A percentile compares a stretch with the other conserved stretches of the same genome.
phyloP scores from a whole-genome alignment of 64 coral and sea anemone species.

The Montipora capricornis region DNA sequence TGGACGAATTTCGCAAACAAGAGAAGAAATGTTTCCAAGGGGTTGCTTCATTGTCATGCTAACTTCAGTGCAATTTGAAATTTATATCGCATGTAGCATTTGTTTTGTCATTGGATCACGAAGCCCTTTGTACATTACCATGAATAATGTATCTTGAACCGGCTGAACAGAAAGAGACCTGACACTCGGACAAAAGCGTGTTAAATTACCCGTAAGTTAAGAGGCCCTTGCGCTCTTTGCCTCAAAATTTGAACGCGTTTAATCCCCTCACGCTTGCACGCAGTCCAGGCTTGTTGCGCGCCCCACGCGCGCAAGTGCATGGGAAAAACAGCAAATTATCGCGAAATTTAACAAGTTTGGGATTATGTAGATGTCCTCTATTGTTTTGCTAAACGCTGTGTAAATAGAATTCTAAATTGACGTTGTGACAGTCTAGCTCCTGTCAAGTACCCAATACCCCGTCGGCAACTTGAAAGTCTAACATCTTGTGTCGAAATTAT shows the following conservation, averaged over 20 bases:
- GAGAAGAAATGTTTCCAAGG: conserved; percentile 88
- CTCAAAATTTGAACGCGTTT: conserved; percentile 36
- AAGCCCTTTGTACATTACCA: conserved; percentile 92
- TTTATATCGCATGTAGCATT: conserved; percentile 86
- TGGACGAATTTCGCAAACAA: conserved; percentile 94
- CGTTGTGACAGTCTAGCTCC: conserved; percentile 44
- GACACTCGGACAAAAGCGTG: conserved; percentile 42
- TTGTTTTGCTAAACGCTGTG: conserved; percentile 68
- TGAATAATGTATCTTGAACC: conserved; percentile 93
- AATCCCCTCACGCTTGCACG: not conserved
- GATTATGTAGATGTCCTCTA: conserved; percentile 74
- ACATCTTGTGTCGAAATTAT: conserved; percentile 4
- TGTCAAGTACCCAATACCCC: conserved; percentile 16
- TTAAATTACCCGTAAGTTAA: conserved; percentile 30
- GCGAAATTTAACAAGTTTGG: conserved; percentile 52
- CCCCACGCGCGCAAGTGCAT: conserved; percentile 1
- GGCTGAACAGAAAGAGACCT: conserved; percentile 51
- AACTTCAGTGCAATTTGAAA: conserved; percentile 82
- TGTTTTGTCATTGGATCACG: conserved; percentile 71
- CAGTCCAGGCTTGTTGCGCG: not conserved
- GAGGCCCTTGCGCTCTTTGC: not conserved
- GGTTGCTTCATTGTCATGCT: conserved; percentile 95
- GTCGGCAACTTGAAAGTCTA: conserved; percentile 15
- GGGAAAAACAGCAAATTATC: conserved; percentile 28
- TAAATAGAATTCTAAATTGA: conserved; percentile 78